Base-by-base conservation (phyloP, 2,113 vertebrate species). In the Etheostoma cragini region DNA sequence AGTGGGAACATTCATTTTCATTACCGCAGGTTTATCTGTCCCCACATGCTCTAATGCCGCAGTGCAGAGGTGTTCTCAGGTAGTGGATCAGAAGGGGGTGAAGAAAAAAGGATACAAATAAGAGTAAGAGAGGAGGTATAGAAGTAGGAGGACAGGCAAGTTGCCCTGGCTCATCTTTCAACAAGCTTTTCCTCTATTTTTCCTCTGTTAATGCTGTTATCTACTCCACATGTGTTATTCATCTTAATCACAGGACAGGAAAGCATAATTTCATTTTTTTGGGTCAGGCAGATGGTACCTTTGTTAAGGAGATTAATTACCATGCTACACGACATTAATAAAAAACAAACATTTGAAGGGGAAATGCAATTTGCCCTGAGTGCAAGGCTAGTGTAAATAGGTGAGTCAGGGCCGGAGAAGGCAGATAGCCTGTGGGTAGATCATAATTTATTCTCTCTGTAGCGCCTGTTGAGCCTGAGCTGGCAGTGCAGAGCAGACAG, bases 231-330 rank as follows among this genome's bases (percentile, higher is more conserved):
- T 57, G 57, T 70, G 74, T 85, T 77, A 94, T 95, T 94, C 83
- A 93, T 94, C 91, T 90, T 93, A 90, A 92, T 95, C 89, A 93
- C 81, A 79, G 75, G 77, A 88, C 13, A 56, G 82, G 47, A 92
- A 89, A 92, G 84, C 81, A 67, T 94, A 88, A 93, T 92, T 95
- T 56, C 73, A 88, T 91, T 91, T 94, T 56, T 90, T 91, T 80
- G 81, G 92, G 94, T 93, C 93, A 91, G 89, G 93, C 95, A 95
- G 94, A 94, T 95, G 95, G 94, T 94, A 80, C 87, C 88, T 92
- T 90, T 93, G 88, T 93, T 88, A 78, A 78, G 81, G 85, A 94
- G 94, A 95, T 94, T 93, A 95, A 95, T 95, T 93, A 91, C 86
- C 53, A 33, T 56, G 85, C 78, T 67, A 84, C 74, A 85, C 71